Conservation (phyloP, 2,888 invertebrate genomes). For the Diarsia brunnea region DNA sequence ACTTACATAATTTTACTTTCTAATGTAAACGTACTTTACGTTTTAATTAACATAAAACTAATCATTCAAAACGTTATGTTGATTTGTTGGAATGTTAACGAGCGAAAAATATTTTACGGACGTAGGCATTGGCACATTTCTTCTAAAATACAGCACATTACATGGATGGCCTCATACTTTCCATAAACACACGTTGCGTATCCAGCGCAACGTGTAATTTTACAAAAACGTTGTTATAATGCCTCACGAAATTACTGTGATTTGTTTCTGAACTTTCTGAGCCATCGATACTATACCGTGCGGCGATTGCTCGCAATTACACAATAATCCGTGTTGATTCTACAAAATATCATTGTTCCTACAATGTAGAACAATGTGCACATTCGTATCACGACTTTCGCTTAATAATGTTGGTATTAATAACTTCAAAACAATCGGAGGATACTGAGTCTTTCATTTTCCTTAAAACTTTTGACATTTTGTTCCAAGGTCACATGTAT, state of each 20-base stretch:
- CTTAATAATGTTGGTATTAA: slow-evolving; percentile 52
- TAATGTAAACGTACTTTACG: slow-evolving; percentile 71
- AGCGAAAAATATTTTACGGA: slow-evolving; percentile 46
- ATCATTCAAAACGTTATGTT: slow-evolving; percentile 48
- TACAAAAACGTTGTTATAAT: slow-evolving; percentile 86
- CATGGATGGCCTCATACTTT: slow-evolving; percentile 76
- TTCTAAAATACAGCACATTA: slow-evolving; percentile 68
- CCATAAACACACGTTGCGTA: slow-evolving; percentile 83
- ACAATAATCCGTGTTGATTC: slow-evolving; percentile 84
- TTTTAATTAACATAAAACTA: slow-evolving; percentile 70
- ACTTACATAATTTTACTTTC: slow-evolving; percentile 76
- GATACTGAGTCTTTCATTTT: slow-evolving; percentile 31
- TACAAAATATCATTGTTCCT: slow-evolving; percentile 75
- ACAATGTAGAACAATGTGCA: slow-evolving; percentile 61
- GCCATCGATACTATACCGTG: slow-evolving; percentile 77
- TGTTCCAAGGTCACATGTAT: slow-evolving; percentile 12
- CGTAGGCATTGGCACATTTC: slow-evolving; percentile 66
- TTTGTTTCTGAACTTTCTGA: slow-evolving; percentile 82
- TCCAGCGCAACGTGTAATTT: slow-evolving; percentile 83
- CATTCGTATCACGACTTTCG: slow-evolving; percentile 70
- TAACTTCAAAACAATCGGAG: slow-evolving; percentile 8
- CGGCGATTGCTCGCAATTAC: slow-evolving; percentile 82
- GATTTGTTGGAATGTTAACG: slow-evolving; percentile 43
- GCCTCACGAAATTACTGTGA: slow-evolving; percentile 86
- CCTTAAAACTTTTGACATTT: slow-evolving; percentile 18